Evolutionary conservation across 2,797 vertebrate species (phyloP).

Genomic region (Anisognathus igniventris): DNA sequence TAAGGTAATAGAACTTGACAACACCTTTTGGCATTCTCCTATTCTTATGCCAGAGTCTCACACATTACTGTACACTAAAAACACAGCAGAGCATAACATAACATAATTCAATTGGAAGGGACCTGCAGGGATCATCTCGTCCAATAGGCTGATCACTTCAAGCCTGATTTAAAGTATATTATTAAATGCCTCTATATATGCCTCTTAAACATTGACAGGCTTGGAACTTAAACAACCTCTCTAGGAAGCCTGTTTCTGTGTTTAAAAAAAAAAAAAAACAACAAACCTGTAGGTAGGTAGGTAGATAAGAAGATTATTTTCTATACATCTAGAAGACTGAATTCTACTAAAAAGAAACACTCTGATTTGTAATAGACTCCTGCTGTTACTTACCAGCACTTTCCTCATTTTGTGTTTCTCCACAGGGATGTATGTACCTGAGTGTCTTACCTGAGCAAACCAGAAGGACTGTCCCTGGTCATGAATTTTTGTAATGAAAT

Average conservation of each 20-base stretch:
- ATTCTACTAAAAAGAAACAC: neutral
- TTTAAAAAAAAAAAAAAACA: neutral
- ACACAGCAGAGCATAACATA: neutral
- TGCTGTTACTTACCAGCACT: neutral
- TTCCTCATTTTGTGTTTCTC: neutral
- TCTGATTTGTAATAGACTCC: neutral
- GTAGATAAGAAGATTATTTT: neutral
- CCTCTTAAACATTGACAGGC: neutral
- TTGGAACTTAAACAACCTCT: neutral
- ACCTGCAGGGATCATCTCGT: neutral
- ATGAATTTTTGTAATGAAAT: constrained; percentile 82
- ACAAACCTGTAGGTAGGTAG: neutral
- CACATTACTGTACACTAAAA: neutral
- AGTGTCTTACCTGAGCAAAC: constrained; percentile 88
- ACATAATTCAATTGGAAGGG: neutral
- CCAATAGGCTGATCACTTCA: neutral
- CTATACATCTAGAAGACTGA: neutral
- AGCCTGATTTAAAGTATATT: neutral
- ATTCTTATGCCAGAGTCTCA: neutral
- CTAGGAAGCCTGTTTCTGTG: neutral
- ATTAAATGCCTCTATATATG: neutral
- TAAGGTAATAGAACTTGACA: neutral
- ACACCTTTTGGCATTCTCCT: neutral
- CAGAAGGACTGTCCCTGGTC: constrained; percentile 80
- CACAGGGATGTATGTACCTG: neutral